Conservation (phyloP, 2,888 invertebrate genomes). For the Volucella inanis region DNA sequence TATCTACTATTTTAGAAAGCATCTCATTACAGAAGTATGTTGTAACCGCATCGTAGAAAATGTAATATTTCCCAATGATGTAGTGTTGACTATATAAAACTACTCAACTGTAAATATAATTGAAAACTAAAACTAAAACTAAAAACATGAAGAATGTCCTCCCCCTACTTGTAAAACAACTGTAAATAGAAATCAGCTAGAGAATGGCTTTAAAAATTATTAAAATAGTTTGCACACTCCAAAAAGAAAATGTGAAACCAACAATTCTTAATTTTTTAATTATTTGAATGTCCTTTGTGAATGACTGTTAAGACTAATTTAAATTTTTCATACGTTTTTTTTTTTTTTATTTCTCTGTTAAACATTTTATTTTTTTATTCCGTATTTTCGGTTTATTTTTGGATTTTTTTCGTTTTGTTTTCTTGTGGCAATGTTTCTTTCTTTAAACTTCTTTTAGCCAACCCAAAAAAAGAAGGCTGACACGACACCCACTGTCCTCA, state of each 20-base stretch:
- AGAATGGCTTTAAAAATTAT: constrained; percentile 60
- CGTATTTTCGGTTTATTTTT: constrained; percentile 25
- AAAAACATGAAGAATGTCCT: constrained; percentile 2
- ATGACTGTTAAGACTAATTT: constrained; percentile 70
- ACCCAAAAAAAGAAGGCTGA: constrained; percentile 75
- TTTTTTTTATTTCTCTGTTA: constrained; percentile 30
- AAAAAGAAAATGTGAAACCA: constrained; percentile 18
- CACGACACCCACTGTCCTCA: constrained; percentile 76
- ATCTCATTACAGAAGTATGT: constrained; percentile 7
- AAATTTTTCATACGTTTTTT: constrained; percentile 37
- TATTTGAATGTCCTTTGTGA: constrained; percentile 58
- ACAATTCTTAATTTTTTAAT: constrained; percentile 26
- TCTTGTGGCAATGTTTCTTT: constrained; percentile 62
- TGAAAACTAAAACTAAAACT: not conserved
- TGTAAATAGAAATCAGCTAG: constrained; percentile 49
- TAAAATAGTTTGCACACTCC: constrained; percentile 45
- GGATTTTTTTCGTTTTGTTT: constrained; percentile 40
- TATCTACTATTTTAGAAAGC: constrained; percentile 17
- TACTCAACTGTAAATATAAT: constrained; percentile 52
- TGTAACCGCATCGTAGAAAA: not conserved
- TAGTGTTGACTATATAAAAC: not conserved
- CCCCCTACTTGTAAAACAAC: constrained; percentile 6
- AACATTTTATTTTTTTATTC: not conserved
- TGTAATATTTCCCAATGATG: not conserved
- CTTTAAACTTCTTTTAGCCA: constrained; percentile 72